These are phyloP conservation scores for Ceuthmochares aereus DNA, from an alignment of 2,113 vertebrate species.

Conservation along the genomic window DNA sequence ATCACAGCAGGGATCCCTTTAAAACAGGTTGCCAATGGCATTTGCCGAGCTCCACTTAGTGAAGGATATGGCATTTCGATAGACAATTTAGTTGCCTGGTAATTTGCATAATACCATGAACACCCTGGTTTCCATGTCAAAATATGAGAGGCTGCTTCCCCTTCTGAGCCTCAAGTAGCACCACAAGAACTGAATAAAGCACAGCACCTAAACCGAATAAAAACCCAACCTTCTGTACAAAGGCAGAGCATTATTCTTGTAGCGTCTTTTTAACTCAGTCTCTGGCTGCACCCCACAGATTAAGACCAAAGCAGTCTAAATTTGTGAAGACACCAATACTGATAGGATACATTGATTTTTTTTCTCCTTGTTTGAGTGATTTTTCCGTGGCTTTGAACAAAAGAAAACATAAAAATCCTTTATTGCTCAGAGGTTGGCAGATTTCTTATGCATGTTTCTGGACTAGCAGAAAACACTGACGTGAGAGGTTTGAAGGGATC, in stretches of 20 bases:
- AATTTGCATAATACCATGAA: not conserved
- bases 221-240: too few relatives aligned
- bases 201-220: fast-evolving
- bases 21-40: not conserved
- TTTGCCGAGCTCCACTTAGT: not conserved
- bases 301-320: not conserved
- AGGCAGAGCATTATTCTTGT: not conserved
- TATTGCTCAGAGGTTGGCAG: not conserved
- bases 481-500: not conserved
- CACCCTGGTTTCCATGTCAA: not conserved
- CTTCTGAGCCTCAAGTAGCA: too few relatives aligned
- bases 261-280: not conserved
- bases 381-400: not conserved
- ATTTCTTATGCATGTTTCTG: not conserved
- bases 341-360: not conserved
- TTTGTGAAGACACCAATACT: not conserved
- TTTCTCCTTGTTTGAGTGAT: not conserved
- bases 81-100: not conserved
- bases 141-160: not conserved
- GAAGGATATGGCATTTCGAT: not conserved
- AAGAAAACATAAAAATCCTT: not conserved
- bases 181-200: fast-evolving
- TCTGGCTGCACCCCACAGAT: not conserved
- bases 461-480: not conserved
- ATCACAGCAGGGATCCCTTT: not conserved